Evolutionary conservation across 2,888 invertebrate species (phyloP).

Genomic region (Sphinx pinastri): DNA sequence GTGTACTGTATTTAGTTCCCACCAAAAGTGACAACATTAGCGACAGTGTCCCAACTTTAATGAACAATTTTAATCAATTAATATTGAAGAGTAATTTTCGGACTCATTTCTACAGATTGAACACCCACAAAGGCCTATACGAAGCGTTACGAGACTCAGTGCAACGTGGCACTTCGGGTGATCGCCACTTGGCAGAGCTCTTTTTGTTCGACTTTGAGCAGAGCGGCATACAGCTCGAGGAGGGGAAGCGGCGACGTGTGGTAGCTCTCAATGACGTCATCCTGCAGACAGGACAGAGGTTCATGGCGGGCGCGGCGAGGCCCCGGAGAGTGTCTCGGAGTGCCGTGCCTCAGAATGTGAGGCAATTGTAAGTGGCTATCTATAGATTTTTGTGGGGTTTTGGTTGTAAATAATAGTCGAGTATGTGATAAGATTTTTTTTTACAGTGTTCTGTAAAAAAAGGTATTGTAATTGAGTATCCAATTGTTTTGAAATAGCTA

Average conservation of each 20-base stretch:
- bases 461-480: neutral
- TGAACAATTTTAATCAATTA: too few relatives aligned
- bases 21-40: too few relatives aligned
- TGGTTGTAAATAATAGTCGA: neutral
- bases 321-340: constrained; percentile 87
- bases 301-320: constrained; percentile 89
- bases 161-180: constrained; percentile 90
- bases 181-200: constrained; percentile 93
- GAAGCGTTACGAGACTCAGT: constrained; percentile 89
- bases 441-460: neutral
- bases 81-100: neutral
- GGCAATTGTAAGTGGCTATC: constrained; percentile 86
- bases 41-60: too few relatives aligned
- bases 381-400: neutral
- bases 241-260: constrained; percentile 88
- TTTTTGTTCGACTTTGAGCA: constrained; percentile 99
- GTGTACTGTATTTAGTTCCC: too few relatives aligned
- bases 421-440: neutral
- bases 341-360: constrained; percentile 88
- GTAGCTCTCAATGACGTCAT: constrained; percentile 95
- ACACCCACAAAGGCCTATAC: constrained; percentile 94
- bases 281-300: constrained; percentile 91
- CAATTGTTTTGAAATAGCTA: too few relatives aligned
- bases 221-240: constrained; percentile 96
- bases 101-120: constrained; percentile 86